phyloP scores from a whole-genome alignment of 2,113 vertebrate genomes.

The Monopterus albus region DNA sequence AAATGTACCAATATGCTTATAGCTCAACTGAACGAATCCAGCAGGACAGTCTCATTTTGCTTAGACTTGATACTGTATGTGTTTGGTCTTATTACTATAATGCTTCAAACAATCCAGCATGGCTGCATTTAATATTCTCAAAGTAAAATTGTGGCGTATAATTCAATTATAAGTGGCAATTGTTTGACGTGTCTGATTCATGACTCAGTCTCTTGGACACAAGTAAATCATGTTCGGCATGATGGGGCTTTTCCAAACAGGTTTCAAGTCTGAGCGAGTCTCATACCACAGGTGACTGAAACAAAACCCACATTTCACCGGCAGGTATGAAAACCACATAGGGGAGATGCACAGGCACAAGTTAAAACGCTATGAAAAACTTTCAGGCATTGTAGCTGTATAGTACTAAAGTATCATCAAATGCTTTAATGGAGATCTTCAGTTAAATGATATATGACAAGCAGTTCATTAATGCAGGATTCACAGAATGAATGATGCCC shows the following conservation, averaged over 20 bases:
- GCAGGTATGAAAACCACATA: too few relatives aligned
- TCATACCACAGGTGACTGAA: background rate
- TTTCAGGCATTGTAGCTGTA: too few relatives aligned
- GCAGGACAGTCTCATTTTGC: too few relatives aligned
- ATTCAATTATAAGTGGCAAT: too few relatives aligned
- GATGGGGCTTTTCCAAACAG: background rate
- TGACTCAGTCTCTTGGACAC: background rate
- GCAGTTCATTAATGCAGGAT: too few relatives aligned
- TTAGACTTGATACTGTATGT: background rate
- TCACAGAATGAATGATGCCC: too few relatives aligned
- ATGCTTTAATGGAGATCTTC: too few relatives aligned
- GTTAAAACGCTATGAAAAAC: background rate
- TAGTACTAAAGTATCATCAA: too few relatives aligned
- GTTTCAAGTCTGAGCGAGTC: conserved; percentile 18
- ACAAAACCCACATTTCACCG: background rate
- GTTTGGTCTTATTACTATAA: background rate
- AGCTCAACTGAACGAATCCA: background rate
- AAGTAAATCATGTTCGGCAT: background rate
- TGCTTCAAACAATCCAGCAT: too few relatives aligned
- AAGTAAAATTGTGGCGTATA: background rate
- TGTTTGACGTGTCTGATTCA: background rate
- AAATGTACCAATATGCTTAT: background rate
- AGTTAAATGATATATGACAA: too few relatives aligned
- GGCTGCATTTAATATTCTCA: background rate
- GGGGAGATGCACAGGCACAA: background rate